Conservation (phyloP, 1,140 invertebrate genomes). For the Mya arenaria region DNA sequence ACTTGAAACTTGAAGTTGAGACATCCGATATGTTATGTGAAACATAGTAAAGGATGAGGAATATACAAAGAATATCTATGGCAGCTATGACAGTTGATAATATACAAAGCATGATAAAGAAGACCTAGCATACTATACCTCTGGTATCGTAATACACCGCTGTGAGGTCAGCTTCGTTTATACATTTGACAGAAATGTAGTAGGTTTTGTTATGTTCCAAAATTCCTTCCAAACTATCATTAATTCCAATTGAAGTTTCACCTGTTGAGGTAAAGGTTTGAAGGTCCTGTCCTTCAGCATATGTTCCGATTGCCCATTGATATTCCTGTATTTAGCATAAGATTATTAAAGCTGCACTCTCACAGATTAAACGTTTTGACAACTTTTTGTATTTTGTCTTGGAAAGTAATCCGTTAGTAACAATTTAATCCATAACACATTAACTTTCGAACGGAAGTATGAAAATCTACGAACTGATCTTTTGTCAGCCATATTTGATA, state of each 20-base stretch:
- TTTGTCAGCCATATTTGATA: too few relatives aligned
- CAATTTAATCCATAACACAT: too few relatives aligned
- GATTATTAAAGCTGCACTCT: too few relatives aligned
- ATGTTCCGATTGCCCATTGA: constrained; percentile 55
- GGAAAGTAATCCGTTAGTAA: too few relatives aligned
- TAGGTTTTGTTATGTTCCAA: constrained; percentile 52
- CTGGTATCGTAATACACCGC: constrained; percentile 17
- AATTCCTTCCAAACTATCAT: constrained; percentile 30
- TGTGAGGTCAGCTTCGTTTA: constrained; percentile 44
- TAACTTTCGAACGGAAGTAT: too few relatives aligned
- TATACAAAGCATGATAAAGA: not conserved
- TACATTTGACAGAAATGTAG: constrained; percentile 55
- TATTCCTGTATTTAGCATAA: too few relatives aligned
- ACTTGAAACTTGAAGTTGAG: not conserved
- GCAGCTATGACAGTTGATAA: not conserved
- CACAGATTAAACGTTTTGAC: too few relatives aligned
- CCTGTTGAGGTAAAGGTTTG: constrained; percentile 48
- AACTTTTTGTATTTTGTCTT: too few relatives aligned
- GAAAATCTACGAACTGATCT: too few relatives aligned
- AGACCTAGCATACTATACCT: constrained; percentile 50
- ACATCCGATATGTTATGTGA: not conserved
- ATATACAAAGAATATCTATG: not conserved
- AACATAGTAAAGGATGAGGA: not conserved
- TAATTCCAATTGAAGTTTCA: constrained; percentile 36
- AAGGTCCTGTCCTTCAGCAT: constrained; percentile 23